Evolutionary conservation across 1,140 invertebrate species (phyloP).

Genomic region (Diuraphis noxia): DNA sequence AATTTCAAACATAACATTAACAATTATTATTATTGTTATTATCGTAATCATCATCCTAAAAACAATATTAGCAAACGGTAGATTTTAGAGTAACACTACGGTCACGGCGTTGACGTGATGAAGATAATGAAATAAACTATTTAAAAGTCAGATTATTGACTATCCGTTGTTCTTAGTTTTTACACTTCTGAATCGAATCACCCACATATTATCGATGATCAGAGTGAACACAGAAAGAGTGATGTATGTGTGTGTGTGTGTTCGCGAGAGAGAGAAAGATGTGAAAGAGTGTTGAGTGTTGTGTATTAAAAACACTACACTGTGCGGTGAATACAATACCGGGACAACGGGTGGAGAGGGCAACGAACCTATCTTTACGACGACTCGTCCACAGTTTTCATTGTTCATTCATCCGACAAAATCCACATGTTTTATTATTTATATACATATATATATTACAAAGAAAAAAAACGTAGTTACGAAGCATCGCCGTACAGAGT

Average conservation of each 20-base stretch:
- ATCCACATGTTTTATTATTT: slow-evolving; percentile 15
- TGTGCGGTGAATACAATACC: not conserved
- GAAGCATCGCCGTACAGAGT: not conserved
- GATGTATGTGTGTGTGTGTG: too few relatives aligned
- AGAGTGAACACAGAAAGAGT: not conserved
- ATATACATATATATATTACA: not conserved
- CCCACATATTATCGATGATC: slow-evolving; percentile 24
- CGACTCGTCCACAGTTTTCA: slow-evolving; percentile 13
- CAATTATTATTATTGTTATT: not conserved
- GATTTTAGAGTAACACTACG: not conserved
- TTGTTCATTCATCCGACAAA: slow-evolving; percentile 37
- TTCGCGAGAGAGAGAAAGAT: not conserved
- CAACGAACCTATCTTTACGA: slow-evolving; percentile 17
- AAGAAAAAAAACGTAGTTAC: not conserved
- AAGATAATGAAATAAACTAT: not conserved
- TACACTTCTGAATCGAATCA: not conserved
- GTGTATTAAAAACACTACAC: not conserved
- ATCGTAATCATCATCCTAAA: not conserved
- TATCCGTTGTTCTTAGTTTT: not conserved
- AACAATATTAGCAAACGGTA: not conserved
- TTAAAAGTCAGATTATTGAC: not conserved
- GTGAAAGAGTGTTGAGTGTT: not conserved
- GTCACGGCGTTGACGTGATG: too few relatives aligned
- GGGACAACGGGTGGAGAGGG: slow-evolving; percentile 3
- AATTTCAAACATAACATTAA: not conserved